Percentiles rank a stretch among this genome's conserved stretches.
These are phyloP conservation scores for Engystomops pustulosus DNA, from an alignment of 2,113 vertebrate genomes.

Conservation along the genomic window DNA sequence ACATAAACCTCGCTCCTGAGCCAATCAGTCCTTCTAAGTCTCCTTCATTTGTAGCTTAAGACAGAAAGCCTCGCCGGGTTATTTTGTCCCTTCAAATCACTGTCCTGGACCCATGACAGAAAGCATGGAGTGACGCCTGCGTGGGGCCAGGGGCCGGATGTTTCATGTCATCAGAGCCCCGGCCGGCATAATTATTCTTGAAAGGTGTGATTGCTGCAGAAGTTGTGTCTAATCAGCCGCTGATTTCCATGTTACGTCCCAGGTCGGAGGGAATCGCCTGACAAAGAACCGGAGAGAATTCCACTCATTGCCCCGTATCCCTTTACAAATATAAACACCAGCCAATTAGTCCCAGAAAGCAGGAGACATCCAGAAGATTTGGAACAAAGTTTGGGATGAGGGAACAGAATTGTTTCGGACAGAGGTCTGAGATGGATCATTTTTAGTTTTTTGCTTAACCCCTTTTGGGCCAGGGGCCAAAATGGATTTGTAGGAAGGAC, in stretches of 20 bases:
- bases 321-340: conserved; percentile 73
- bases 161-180: conserved; percentile 69
- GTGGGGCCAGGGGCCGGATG: conserved; percentile 62
- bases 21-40: conserved; percentile 63
- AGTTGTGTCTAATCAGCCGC: conserved; percentile 72
- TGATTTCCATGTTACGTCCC: conserved; percentile 70
- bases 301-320: conserved; percentile 71
- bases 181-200: conserved; percentile 72
- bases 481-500: neutral
- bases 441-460: neutral
- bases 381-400: conserved; percentile 53
- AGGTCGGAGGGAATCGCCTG: conserved; percentile 72
- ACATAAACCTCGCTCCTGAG: conserved; percentile 40
- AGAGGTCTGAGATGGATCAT: neutral
- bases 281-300: conserved; percentile 68
- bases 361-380: conserved; percentile 30
- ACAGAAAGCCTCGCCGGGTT: conserved; percentile 44
- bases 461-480: neutral
- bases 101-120: conserved; percentile 64
- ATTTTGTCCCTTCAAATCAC: conserved; percentile 73
- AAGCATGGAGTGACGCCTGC: conserved; percentile 63
- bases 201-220: conserved; percentile 77
- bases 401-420: conserved; percentile 30
- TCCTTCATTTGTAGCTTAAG: conserved; percentile 67
- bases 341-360: conserved; percentile 58